Base-by-base conservation (phyloP, 2,888 invertebrate genomes). In the Ametastegia equiseti region DNA sequence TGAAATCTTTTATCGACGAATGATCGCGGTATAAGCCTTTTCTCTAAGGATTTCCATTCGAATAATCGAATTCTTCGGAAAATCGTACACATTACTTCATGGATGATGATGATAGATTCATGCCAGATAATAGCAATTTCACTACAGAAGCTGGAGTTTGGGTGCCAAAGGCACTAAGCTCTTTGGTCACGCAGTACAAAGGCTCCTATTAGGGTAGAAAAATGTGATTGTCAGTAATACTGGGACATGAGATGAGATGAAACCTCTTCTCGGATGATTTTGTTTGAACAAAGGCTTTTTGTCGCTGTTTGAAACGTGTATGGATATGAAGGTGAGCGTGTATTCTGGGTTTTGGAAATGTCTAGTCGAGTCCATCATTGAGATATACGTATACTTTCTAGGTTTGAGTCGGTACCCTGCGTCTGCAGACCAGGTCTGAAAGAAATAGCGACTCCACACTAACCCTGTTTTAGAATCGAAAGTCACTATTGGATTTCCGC, bases 401-500 rank as follows among this genome's bases (percentile, higher is more conserved):
- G 71, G 13, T 47, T 71, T 47, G 13, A 71, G 71, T 45, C 27
- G 71, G 15, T n/a, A 71, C n/a, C n/a, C n/a, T n/a, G n/a, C 45
- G n/a, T 75, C 30, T 54, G 13, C 6, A 75, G 23, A 9, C 50
- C 19, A 5, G 45, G 19, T 54, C 23, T 36, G 19, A 5, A 75
- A 19, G 23, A 54, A 54, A 75, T 54, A 36, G 50, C 75, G 19
- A 50, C 50, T 45, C 33, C 54, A 36, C 50, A 54, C 6, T 45
- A 33, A 19, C 75, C 54, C 75, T 75, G 75, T 75, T 75, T 75
- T 33, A 75, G 33, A 75, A 75, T 36, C 75, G 33, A 50, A 36
- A 75, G 50, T 75, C 75, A 75, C 75, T 33, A 54, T 50, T 75
- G 75, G 75, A 71, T 75, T n/a, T 75, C 23, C 36, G 54, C 36